Base-by-base conservation (phyloP, 2,797 vertebrate species). In the Enteromius mattozi region DNA sequence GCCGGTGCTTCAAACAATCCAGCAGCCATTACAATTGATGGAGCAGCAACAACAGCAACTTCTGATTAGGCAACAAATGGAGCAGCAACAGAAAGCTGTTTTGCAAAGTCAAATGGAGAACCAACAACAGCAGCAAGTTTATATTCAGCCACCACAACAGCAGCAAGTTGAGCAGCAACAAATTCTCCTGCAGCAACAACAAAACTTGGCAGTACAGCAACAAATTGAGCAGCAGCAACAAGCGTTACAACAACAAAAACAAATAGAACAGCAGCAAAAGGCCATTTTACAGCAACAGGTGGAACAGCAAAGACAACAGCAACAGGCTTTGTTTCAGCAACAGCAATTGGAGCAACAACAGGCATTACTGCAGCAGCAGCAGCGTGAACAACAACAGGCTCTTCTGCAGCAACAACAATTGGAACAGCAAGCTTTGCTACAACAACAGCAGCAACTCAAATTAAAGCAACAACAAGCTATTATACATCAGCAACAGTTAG, bases 21-120 rank as follows among this genome's bases (percentile, higher is more conserved):
- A 91, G 80, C 84, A 92, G 54, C 92, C 93, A 37, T 88, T 93
- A 59, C 94, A 94, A 74, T 88, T 91, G 78, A 90, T 91, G 78
- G 91, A 94, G 74, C 91, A 91, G 35, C 92, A 92, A 75, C 92
- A 92, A 63, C 83, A 87, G n/a, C 59, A 84, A 8, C 80, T 85
- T 66, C 47, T 86, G 16, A 80, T 88, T 12, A 93, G 94, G 75
- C 94, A 94, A 54, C 91, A 93, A 17, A 70, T 89, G 33, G 88
- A 89, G 66, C 88, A 89, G 24, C 88, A 86, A 42, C 89, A 89
- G 47, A 86, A 76, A 33, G 68, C 17, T 71, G 63, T 54, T 61
- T 78, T 87, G 19, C 76, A 82, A 19, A 90, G 90, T 71, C 90
- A 92, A 54, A 78, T 86, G 12, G 86, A 93, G 54, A 89, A 93